Conservation (phyloP, 1,140 invertebrate genomes). For the Yoshiicerus persimilis region DNA sequence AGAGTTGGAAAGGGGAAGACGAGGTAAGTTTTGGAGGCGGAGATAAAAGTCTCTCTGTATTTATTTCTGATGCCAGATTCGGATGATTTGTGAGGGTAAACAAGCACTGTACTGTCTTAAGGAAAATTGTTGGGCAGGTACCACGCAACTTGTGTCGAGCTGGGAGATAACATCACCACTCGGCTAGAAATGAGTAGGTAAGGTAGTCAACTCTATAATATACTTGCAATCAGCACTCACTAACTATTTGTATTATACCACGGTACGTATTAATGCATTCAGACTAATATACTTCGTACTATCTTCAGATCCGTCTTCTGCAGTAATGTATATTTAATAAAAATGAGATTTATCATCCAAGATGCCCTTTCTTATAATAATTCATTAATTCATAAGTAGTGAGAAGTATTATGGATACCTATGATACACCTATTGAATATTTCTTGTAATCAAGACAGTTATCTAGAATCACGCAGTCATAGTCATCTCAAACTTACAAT, state of each 20-base stretch:
- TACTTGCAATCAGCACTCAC: not conserved
- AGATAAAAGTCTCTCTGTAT: constrained; percentile 20
- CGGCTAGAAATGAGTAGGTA: not conserved
- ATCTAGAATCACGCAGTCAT: not conserved
- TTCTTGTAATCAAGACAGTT: not conserved
- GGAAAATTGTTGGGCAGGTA: constrained; percentile 20
- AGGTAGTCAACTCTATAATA: not conserved
- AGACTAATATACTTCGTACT: not conserved
- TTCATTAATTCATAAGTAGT: not conserved
- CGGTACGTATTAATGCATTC: not conserved
- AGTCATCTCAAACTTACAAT: too few relatives aligned
- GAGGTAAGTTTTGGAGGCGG: constrained; percentile 14
- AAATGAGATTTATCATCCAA: constrained; percentile 16
- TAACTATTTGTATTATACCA: not conserved
- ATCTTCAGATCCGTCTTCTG: not conserved
- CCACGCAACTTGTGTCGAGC: constrained; percentile 19
- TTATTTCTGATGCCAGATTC: constrained; percentile 27
- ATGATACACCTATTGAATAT: not conserved
- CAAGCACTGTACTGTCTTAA: constrained; percentile 19
- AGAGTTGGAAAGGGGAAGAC: not conserved
- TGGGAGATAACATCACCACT: not conserved
- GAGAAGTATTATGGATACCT: not conserved
- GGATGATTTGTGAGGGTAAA: constrained; percentile 27
- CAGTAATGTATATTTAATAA: not conserved
- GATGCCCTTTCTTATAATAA: constrained; percentile 17